A percentile compares a stretch with the other conserved stretches of the same genome.
Evolutionary conservation across 2,113 vertebrate species (phyloP).

Genomic region (Erinaceus europaeus): DNA sequence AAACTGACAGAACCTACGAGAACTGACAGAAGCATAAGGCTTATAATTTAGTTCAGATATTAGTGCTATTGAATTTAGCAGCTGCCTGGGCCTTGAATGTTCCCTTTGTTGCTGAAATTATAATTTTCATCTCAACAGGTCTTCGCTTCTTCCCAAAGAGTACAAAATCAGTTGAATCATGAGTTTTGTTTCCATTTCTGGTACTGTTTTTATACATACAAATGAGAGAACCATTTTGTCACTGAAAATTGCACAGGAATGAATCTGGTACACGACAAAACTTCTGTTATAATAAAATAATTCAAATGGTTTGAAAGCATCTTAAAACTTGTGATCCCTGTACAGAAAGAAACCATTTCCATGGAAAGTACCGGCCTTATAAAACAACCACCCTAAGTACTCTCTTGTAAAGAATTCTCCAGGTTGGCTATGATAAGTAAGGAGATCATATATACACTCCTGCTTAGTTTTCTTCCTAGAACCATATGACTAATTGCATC

Average conservation of each 20-base stretch:
- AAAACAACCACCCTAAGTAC: constrained; percentile 16
- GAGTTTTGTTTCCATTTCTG: constrained; percentile 56
- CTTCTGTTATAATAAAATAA: constrained; percentile 49
- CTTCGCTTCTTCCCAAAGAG: constrained; percentile 65
- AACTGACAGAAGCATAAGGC: constrained; percentile 44
- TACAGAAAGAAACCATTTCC: constrained; percentile 43
- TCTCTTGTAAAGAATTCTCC: constrained; percentile 26
- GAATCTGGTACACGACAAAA: constrained; percentile 61
- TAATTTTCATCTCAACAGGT: constrained; percentile 53
- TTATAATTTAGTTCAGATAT: constrained; percentile 57
- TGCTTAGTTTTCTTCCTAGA: constrained; percentile 34
- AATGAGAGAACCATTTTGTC: constrained; percentile 65
- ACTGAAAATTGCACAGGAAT: constrained; percentile 56
- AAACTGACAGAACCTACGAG: constrained; percentile 42
- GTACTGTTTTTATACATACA: constrained; percentile 65
- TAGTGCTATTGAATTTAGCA: constrained; percentile 59
- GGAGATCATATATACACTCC: background rate
- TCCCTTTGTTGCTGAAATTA: constrained; percentile 63
- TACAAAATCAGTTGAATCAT: constrained; percentile 63
- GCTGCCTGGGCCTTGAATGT: constrained; percentile 47
- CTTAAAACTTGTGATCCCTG: constrained; percentile 40
- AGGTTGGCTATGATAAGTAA: background rate
- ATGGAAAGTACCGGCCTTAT: constrained; percentile 9
- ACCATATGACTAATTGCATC: constrained; percentile 9
- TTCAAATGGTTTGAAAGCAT: constrained; percentile 49